These are phyloP conservation scores for Lumbricus terrestris DNA, from an alignment of 2,888 invertebrate genomes.

Conservation along the genomic window DNA sequence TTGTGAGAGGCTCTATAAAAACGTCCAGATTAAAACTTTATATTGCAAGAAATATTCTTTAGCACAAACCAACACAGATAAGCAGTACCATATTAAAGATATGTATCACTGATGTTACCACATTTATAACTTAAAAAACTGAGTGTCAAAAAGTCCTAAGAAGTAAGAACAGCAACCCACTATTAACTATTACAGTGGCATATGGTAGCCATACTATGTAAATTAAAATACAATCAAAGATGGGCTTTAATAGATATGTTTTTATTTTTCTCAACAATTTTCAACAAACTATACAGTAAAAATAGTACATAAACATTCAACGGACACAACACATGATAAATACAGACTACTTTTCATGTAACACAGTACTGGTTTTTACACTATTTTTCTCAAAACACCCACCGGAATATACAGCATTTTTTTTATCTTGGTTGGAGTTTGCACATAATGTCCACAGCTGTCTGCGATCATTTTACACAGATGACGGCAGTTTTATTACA, in stretches of 20 bases:
- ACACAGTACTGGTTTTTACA: background rate
- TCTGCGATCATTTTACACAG: background rate
- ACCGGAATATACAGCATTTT: background rate
- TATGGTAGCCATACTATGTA: background rate
- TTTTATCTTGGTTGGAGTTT: background rate
- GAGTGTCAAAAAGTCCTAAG: too few species aligned
- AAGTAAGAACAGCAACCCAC: background rate
- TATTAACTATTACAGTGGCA: background rate
- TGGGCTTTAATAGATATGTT: background rate
- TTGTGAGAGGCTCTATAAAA: background rate
- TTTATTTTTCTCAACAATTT: background rate
- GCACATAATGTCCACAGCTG: background rate
- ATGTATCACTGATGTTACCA: too few species aligned
- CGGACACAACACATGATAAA: background rate
- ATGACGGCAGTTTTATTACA: background rate
- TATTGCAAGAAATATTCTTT: background rate
- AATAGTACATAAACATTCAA: background rate
- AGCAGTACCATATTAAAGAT: background rate
- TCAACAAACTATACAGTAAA: background rate
- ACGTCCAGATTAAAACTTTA: background rate
- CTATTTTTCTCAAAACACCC: background rate
- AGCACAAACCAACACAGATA: background rate
- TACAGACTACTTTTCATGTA: background rate
- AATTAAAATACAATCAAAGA: background rate
- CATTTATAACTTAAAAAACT: too few species aligned